phyloP scores from a whole-genome alignment of 2,113 vertebrate species.

The Platysteira castanea region DNA sequence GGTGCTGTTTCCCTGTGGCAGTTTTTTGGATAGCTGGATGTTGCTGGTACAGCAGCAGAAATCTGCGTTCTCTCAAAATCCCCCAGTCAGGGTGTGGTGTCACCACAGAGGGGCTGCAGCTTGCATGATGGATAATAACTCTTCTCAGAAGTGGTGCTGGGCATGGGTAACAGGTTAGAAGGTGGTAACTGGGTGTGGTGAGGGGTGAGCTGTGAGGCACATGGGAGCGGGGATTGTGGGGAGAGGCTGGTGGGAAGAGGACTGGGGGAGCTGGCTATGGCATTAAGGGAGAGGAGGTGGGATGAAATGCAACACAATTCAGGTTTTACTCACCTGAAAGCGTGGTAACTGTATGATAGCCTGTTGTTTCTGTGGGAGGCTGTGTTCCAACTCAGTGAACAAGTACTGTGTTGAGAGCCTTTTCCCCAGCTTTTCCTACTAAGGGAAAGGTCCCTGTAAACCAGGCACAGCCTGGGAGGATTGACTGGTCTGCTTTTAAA shows the following conservation, averaged over 20 bases:
- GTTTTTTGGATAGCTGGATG: not conserved
- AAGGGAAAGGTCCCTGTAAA: not conserved
- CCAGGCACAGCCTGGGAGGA: not conserved
- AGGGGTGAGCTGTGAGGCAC: not conserved
- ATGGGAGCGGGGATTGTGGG: not conserved
- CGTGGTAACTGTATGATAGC: too few relatives aligned
- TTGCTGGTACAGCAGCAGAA: not conserved
- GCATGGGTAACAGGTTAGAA: not conserved
- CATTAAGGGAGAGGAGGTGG: not conserved
- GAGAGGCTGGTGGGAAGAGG: not conserved
- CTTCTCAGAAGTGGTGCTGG: not conserved
- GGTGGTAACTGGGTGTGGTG: rapidly evolving
- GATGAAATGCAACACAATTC: rapidly evolving
- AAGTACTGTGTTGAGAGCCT: not conserved
- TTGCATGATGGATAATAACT: not conserved
- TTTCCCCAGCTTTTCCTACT: not conserved
- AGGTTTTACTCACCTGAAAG: not conserved
- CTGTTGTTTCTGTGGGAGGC: not conserved
- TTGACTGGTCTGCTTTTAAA: not conserved
- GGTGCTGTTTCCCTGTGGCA: not conserved
- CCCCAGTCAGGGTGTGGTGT: not conserved
- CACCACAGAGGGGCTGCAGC: not conserved
- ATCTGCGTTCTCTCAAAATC: not conserved
- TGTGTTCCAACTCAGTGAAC: not conserved
- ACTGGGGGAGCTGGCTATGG: not conserved